Evolutionary conservation across 2,113 vertebrate genomes (phyloP).

Genomic region (Nothoprocta pentlandii): DNA sequence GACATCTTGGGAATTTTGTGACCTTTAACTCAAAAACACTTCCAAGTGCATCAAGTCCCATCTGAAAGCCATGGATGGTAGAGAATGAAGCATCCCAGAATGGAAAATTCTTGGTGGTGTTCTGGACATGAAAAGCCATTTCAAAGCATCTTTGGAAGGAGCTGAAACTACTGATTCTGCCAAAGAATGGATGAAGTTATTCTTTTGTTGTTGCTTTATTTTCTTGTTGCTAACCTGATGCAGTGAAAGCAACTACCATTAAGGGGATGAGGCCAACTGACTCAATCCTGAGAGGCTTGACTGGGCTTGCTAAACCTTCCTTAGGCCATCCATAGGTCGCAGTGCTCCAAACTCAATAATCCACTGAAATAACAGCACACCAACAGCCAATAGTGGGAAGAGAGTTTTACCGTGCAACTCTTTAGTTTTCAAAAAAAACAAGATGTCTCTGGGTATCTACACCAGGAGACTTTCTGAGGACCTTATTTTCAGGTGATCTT

Average conservation of each 20-base stretch:
- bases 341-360: neutral
- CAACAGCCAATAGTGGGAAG: neutral
- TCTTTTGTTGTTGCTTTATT: neutral
- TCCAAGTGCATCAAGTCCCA: neutral
- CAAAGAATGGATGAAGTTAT: neutral
- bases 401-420: neutral
- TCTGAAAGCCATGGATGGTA: neutral
- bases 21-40: neutral
- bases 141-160: neutral
- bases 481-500: neutral
- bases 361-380: neutral
- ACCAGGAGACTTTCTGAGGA: neutral
- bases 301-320: neutral
- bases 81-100: neutral
- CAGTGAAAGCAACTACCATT: neutral
- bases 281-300: neutral
- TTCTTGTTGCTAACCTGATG: neutral
- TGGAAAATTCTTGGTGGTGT: neutral
- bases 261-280: neutral
- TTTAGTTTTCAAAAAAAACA: neutral
- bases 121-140: neutral
- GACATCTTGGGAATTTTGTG: neutral
- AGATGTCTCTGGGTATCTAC: neutral
- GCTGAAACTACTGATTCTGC: neutral
- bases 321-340: accelerated